Evolutionary conservation across 2,113 vertebrate species (phyloP).

Genomic region (Peucedramus taeniatus): DNA sequence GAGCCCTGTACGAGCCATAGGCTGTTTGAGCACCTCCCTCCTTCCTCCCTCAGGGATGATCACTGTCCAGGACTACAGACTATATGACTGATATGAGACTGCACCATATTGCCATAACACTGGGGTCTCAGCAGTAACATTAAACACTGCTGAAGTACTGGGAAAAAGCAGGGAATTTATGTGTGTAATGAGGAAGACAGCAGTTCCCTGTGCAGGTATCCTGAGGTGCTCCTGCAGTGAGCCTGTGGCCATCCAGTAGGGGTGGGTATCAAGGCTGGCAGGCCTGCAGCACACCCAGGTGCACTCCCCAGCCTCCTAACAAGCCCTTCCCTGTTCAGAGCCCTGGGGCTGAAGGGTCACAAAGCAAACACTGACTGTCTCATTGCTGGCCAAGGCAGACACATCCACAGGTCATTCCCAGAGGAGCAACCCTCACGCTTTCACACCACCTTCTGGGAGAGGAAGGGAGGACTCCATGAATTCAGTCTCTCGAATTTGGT

Average conservation of each 20-base stretch:
- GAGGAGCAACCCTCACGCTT: not conserved
- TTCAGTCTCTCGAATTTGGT: not conserved
- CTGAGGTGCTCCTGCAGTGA: not conserved
- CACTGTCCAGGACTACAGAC: not conserved
- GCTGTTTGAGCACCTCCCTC: not conserved
- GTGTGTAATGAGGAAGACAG: not conserved
- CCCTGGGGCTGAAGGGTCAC: not conserved
- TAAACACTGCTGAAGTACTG: not conserved
- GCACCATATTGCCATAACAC: not conserved
- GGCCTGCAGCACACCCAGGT: not conserved
- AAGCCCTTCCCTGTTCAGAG: not conserved
- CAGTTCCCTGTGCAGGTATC: not conserved
- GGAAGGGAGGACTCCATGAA: not conserved
- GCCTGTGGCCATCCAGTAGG: accelerated
- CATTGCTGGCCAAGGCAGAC: not conserved
- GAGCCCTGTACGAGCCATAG: not conserved
- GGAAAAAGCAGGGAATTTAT: not conserved
- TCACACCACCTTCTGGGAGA: not conserved
- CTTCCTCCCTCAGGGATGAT: not conserved
- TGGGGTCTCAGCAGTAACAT: not conserved
- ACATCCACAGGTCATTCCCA: not conserved
- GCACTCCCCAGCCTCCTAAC: not conserved
- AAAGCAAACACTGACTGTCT: not conserved
- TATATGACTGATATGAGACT: not conserved
- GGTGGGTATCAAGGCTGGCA: not conserved